phyloP scores from a whole-genome alignment of 2,113 vertebrate genomes.

The Thryonomys swinderianus region DNA sequence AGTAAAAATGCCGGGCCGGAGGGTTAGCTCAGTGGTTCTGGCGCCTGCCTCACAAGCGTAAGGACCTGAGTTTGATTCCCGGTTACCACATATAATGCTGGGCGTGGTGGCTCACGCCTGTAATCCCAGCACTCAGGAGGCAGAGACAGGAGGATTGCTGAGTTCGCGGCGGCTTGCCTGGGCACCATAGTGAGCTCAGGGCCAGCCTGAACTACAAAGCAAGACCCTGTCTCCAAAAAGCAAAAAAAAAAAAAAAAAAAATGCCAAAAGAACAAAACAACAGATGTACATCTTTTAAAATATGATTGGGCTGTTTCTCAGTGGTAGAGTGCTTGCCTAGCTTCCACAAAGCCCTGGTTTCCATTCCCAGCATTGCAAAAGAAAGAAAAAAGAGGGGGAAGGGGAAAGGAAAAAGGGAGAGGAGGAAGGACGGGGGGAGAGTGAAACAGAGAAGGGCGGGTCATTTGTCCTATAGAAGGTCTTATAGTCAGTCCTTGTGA shows the following conservation, averaged over 20 bases:
- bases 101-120: too few relatives aligned
- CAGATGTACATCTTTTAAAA: not conserved
- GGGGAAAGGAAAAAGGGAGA: not conserved
- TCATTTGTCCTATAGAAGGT: not conserved
- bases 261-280: not conserved
- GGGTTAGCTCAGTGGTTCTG: too few relatives aligned
- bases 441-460: not conserved
- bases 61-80: too few relatives aligned
- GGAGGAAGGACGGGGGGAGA: not conserved
- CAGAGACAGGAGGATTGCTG: too few relatives aligned
- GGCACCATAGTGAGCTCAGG: too few relatives aligned
- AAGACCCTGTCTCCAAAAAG: too few relatives aligned
- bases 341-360: not conserved
- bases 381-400: not conserved
- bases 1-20: not conserved
- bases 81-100: too few relatives aligned
- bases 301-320: not conserved
- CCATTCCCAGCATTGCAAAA: not conserved
- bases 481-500: not conserved
- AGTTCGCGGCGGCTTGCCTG: too few relatives aligned
- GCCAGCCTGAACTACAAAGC: too few relatives aligned
- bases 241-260: not conserved
- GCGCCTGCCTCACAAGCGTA: too few relatives aligned
- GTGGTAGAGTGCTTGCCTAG: not conserved
- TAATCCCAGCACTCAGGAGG: too few relatives aligned